Conservation (phyloP, 2,888 invertebrate species). For the Cheilosia pagana region DNA sequence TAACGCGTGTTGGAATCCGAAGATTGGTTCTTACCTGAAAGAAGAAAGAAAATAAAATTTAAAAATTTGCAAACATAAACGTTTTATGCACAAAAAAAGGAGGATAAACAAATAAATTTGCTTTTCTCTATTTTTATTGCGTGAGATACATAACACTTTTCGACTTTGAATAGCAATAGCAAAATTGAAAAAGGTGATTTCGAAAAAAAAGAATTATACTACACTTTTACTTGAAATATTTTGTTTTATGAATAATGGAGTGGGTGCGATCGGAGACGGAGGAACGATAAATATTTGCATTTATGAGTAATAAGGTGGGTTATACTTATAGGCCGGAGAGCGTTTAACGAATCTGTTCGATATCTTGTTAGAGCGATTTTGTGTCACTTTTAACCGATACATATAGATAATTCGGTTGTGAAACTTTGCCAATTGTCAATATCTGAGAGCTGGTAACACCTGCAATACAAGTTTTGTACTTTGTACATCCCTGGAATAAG, state of each 20-base stretch:
- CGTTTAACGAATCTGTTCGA: too few species aligned
- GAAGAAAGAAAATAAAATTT: constrained; percentile 34
- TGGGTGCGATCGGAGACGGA: not conserved
- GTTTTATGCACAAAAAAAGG: not conserved
- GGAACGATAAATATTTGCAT: too few species aligned
- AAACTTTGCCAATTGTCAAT: too few species aligned
- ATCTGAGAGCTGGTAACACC: too few species aligned
- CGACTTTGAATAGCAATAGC: not conserved
- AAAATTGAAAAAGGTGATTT: not conserved
- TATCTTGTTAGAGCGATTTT: too few species aligned
- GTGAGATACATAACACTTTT: constrained; percentile 17
- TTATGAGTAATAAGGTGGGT: too few species aligned
- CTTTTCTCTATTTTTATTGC: constrained; percentile 19
- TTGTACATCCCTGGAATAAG: too few species aligned
- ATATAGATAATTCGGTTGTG: too few species aligned
- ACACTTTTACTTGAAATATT: constrained; percentile 20
- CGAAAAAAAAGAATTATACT: not conserved
- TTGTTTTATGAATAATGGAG: not conserved
- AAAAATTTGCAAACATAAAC: not conserved
- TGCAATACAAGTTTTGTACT: too few species aligned
- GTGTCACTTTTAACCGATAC: too few species aligned
- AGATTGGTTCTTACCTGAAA: constrained; percentile 65
- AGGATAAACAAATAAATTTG: constrained; percentile 14
- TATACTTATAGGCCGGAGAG: too few species aligned
- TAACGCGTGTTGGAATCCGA: not conserved